Conservation (phyloP, 1,140 invertebrate species). For the Eciton burchellii region DNA sequence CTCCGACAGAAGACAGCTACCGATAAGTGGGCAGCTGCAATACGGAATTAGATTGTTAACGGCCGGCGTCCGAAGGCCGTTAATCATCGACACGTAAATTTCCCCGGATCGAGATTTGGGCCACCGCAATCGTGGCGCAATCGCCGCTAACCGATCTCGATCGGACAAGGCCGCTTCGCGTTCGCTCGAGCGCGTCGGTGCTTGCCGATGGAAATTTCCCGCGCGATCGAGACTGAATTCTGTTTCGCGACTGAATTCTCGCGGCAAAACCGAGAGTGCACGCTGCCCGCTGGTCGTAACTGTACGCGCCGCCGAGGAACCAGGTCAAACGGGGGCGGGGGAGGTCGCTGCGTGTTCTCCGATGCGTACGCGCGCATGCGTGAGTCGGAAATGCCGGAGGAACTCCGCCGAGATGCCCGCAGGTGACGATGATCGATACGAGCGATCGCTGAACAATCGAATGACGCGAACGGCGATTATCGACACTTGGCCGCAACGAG, state of each 20-base stretch:
- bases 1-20: background rate
- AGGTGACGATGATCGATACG: slow-evolving; percentile 38
- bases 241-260: slow-evolving; percentile 73
- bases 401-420: slow-evolving; percentile 20
- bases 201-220: slow-evolving; percentile 66
- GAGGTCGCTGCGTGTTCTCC: background rate
- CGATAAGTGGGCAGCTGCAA: background rate
- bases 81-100: slow-evolving; percentile 61
- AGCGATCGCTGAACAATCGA: background rate
- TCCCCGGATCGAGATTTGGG: slow-evolving; percentile 63
- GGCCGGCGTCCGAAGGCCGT: slow-evolving; percentile 35
- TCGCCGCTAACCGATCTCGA: slow-evolving; percentile 54
- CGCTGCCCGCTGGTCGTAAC: slow-evolving; percentile 53
- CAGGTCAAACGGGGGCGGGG: slow-evolving; percentile 37
- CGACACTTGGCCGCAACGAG: background rate
- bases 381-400: slow-evolving; percentile 21
- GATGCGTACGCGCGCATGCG: background rate
- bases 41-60: slow-evolving; percentile 44
- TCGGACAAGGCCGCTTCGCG: slow-evolving; percentile 71
- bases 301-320: slow-evolving; percentile 16
- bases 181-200: slow-evolving; percentile 68
- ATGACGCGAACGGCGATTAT: slow-evolving; percentile 1
- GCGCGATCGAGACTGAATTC: slow-evolving; percentile 62
- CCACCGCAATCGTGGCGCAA: slow-evolving; percentile 30
- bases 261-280: slow-evolving; percentile 72